phyloP scores from a whole-genome alignment of 2,888 invertebrate genomes.

The Steinernema scapterisci region DNA sequence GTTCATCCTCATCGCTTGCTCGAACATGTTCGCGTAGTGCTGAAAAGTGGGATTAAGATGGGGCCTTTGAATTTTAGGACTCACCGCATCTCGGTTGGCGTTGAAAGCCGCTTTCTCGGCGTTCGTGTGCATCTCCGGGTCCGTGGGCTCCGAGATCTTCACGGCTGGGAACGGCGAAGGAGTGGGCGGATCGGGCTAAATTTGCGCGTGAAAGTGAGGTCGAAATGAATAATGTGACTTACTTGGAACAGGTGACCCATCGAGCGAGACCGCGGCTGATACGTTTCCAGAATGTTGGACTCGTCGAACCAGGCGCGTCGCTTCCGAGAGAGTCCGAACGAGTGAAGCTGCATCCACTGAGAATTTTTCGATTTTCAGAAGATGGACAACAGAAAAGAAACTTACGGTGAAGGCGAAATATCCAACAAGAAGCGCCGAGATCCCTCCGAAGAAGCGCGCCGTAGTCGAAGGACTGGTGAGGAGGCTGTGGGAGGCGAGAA shows the following conservation, averaged over 20 bases:
- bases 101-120: conserved; percentile 37
- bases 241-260: conserved; percentile 53
- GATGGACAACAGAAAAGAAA: background rate
- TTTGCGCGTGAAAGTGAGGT: background rate
- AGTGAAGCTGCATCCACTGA: conserved; percentile 53
- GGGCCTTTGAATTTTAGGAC: background rate
- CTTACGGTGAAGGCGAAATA: conserved; percentile 42
- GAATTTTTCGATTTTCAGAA: background rate
- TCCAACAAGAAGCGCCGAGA: background rate
- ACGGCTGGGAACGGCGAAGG: conserved; percentile 43
- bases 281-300: conserved; percentile 59
- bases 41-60: conserved; percentile 19
- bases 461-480: background rate
- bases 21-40: conserved; percentile 63
- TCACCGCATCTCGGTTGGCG: background rate
- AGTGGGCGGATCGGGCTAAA: conserved; percentile 50
- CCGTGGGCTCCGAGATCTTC: conserved; percentile 29
- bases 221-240: background rate
- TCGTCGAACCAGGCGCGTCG: conserved; percentile 59
- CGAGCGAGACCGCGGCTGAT: conserved; percentile 58
- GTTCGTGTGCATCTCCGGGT: conserved; percentile 27
- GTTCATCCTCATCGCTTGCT: conserved; percentile 52
- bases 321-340: conserved; percentile 46
- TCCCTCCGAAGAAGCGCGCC: background rate
- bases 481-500: background rate